phyloP scores from a whole-genome alignment of 92 coral and sea anemone genomes.

The Epizoanthus illoricatus region DNA sequence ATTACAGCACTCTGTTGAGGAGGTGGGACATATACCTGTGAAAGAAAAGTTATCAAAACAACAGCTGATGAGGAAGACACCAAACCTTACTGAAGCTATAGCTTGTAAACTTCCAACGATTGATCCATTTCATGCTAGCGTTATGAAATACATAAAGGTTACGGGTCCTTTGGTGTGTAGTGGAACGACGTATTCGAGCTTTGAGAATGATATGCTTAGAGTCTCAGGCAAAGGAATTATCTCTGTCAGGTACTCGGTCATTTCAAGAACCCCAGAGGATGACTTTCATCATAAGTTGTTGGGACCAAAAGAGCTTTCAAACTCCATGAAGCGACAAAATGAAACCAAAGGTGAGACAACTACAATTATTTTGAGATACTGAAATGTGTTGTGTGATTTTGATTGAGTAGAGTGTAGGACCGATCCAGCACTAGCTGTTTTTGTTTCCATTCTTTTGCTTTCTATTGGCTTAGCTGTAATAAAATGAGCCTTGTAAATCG shows the following conservation, averaged over 20 bases:
- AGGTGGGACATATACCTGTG: too few relatives aligned
- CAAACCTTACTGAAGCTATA: not conserved
- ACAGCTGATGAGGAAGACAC: too few relatives aligned
- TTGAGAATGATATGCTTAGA: slow-evolving; percentile 48
- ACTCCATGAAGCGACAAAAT: not conserved
- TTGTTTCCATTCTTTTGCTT: too few relatives aligned
- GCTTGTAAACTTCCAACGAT: slow-evolving; percentile 31
- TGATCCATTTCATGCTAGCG: slow-evolving; percentile 37
- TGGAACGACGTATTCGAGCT: slow-evolving; percentile 37
- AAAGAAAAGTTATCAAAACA: too few relatives aligned
- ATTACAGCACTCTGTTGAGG: too few relatives aligned
- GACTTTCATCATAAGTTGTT: slow-evolving; percentile 47
- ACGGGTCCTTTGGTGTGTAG: slow-evolving; percentile 14
- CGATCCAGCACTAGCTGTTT: too few relatives aligned
- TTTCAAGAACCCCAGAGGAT: slow-evolving; percentile 34
- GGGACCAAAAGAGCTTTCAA: slow-evolving; percentile 32
- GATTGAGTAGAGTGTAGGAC: too few relatives aligned
- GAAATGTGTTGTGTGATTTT: too few relatives aligned
- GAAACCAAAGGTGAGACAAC: too few relatives aligned
- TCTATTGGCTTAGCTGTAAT: too few relatives aligned
- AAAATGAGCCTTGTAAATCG: too few relatives aligned
- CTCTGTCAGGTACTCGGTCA: slow-evolving; percentile 44
- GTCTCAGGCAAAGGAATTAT: slow-evolving; percentile 49
- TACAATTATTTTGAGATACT: too few relatives aligned
- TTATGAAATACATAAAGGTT: slow-evolving; percentile 6